Conservation (phyloP, 2,888 invertebrate genomes). For the Didymodactylos carnosus region DNA sequence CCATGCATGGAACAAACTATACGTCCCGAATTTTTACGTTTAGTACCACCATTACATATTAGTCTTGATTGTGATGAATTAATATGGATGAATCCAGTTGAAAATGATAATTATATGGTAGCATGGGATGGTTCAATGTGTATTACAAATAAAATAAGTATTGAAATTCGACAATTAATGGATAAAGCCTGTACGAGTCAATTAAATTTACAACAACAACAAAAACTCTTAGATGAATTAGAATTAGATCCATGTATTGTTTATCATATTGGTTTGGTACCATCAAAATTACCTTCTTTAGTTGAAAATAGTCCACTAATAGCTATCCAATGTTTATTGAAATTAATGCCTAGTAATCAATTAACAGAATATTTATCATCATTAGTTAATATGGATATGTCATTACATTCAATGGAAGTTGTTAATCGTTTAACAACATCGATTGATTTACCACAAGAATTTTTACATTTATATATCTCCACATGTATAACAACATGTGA, state of each 20-base stretch:
- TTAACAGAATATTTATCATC: not conserved
- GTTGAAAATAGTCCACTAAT: conserved; percentile 1
- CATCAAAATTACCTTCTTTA: conserved; percentile 51
- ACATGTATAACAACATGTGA: conserved; percentile 94
- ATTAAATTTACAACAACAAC: conserved; percentile 67
- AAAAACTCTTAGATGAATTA: conserved; percentile 57
- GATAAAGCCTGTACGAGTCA: conserved; percentile 62
- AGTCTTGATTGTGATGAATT: conserved; percentile 47
- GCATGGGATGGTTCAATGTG: conserved; percentile 53
- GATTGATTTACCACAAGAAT: conserved; percentile 78
- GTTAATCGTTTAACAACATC: conserved; percentile 55
- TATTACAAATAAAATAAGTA: conserved; percentile 17
- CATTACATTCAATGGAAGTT: conserved; percentile 93
- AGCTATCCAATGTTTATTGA: not conserved
- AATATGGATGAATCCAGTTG: conserved; percentile 62
- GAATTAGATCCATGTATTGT: conserved; percentile 65
- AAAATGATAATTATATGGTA: conserved; percentile 47
- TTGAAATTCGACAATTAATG: conserved; percentile 22
- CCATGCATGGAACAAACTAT: conserved; percentile 46
- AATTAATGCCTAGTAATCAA: not conserved
- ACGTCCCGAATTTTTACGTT: conserved; percentile 52
- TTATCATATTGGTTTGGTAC: conserved; percentile 61
- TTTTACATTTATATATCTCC: conserved; percentile 84
- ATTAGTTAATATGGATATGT: conserved; percentile 53
- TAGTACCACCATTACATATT: conserved; percentile 53